Percentiles rank a stretch among this genome's conserved stretches.
Evolutionary conservation across 2,113 vertebrate species (phyloP).

Genomic region (Myodes glareolus): DNA sequence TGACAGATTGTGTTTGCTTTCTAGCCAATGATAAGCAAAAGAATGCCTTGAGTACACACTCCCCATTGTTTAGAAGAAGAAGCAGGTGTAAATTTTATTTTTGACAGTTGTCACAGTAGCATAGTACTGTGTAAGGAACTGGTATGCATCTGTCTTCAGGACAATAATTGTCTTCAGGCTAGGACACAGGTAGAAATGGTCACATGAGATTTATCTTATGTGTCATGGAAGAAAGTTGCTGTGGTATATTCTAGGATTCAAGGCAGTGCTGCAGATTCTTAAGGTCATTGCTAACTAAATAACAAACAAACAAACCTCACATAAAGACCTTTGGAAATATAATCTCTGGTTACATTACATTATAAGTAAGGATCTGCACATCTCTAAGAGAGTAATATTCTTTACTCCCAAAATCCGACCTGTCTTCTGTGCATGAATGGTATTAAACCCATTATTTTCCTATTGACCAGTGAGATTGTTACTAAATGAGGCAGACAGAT

Average conservation of each 20-base stretch:
- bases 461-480: slow-evolving; percentile 74
- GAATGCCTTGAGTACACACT: neutral
- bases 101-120: neutral
- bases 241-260: neutral
- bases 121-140: neutral
- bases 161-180: neutral
- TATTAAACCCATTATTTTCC: slow-evolving; percentile 76
- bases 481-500: slow-evolving; percentile 78
- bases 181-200: neutral
- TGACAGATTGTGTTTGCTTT: neutral
- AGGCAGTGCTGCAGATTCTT: neutral
- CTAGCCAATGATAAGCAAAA: neutral
- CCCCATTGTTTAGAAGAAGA: neutral
- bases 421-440: slow-evolving; percentile 55
- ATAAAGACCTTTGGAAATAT: neutral
- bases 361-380: slow-evolving; percentile 8
- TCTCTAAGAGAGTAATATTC: slow-evolving; percentile 55
- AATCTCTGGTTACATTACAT: slow-evolving; percentile 25
- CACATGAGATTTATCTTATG: slow-evolving; percentile 20
- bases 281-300: slow-evolving; percentile 5
- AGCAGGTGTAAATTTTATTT: neutral
- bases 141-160: slow-evolving; percentile 28
- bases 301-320: neutral
- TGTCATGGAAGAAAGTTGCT: neutral
- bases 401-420: slow-evolving; percentile 57